These are phyloP conservation scores for Astur gentilis DNA, from an alignment of 2,113 vertebrate genomes.

Conservation along the genomic window DNA sequence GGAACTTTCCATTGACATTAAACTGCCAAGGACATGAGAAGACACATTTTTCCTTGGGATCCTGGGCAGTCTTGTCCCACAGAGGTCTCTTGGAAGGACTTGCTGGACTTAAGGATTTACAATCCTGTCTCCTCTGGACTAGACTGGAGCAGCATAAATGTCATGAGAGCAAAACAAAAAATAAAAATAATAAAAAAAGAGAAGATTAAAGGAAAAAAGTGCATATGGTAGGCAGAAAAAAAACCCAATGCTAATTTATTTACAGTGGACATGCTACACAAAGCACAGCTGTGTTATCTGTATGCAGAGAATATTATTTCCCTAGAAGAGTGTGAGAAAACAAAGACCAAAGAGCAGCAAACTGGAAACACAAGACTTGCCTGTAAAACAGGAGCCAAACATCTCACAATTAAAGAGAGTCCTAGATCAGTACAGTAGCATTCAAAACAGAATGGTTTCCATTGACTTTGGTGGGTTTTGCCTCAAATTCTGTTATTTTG, in stretches of 20 bases:
- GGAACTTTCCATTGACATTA: neutral
- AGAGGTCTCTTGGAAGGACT: neutral
- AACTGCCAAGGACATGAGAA: neutral
- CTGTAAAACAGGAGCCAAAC: neutral
- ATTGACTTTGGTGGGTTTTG: neutral
- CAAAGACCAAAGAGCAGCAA: neutral
- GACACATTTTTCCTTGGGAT: rapidly evolving
- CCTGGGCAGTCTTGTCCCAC: neutral
- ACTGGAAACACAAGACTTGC: neutral
- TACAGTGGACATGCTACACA: neutral
- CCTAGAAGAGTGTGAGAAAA: neutral
- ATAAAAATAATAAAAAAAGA: neutral
- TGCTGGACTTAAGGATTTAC: neutral
- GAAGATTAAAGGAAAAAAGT: neutral
- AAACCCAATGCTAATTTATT: neutral
- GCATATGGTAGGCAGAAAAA: neutral
- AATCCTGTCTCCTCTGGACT: neutral
- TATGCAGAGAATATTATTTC: neutral
- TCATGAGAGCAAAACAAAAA: neutral
- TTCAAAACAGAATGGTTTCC: neutral
- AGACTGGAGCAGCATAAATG: neutral
- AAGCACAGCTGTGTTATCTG: neutral
- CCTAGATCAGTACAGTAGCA: neutral
- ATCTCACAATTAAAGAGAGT: neutral
- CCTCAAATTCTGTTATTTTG: neutral